phyloP scores from a whole-genome alignment of 2,888 invertebrate genomes.

The Heliconius erato region DNA sequence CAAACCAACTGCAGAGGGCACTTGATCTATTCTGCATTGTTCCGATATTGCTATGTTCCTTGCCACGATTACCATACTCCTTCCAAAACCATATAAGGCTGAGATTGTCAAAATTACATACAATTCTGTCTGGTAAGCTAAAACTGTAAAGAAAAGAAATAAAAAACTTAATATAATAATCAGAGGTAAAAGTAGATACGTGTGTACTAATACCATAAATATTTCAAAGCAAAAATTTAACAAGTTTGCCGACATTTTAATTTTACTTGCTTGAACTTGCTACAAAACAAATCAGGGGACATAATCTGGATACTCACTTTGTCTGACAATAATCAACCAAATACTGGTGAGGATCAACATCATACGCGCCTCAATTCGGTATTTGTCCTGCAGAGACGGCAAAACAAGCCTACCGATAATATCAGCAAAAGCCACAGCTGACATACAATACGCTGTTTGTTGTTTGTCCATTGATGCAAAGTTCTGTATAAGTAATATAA shows the following conservation, averaged over 20 bases:
- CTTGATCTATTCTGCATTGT: conserved; percentile 84
- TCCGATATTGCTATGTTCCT: conserved; percentile 90
- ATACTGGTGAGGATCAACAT: conserved; percentile 87
- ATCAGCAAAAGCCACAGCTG: conserved; percentile 89
- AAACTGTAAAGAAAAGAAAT: conserved; percentile 71
- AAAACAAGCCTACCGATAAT: conserved; percentile 88
- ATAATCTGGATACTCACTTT: conserved; percentile 75
- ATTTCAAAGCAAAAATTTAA: no score
- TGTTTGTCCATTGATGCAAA: conserved; percentile 73
- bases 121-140: conserved; percentile 87
- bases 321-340: conserved; percentile 85
- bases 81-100: conserved; percentile 88
- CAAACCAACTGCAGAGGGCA: conserved; percentile 89
- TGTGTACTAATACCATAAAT: no score
- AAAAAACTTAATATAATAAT: background rate
- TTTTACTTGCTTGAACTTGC: background rate
- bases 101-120: conserved; percentile 83
- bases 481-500: conserved; percentile 65
- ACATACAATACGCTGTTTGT: conserved; percentile 89
- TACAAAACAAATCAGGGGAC: no score
- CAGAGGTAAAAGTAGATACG: background rate
- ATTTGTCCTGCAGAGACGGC: conserved; percentile 87
- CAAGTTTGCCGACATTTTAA: no score
- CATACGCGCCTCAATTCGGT: conserved; percentile 86
- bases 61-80: conserved; percentile 90